phyloP scores from a whole-genome alignment of 2,888 invertebrate genomes.

The Dolichomitus sp. region DNA sequence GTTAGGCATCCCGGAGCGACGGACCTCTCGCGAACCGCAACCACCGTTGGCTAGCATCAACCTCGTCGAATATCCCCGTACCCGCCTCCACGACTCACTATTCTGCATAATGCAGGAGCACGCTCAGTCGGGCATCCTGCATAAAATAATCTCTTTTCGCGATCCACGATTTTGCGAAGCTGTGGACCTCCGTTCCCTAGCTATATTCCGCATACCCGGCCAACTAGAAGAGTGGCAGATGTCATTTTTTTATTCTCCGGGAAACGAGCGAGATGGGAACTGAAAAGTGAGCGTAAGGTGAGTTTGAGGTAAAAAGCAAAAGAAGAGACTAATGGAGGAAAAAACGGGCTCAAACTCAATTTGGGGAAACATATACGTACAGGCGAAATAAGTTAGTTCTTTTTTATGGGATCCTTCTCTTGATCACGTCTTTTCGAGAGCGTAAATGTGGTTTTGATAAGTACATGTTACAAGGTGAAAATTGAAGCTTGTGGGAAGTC shows the following conservation, averaged over 20 bases:
- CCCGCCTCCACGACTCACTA: conserved; percentile 48
- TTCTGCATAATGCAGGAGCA: conserved; percentile 80
- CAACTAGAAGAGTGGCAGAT: conserved; percentile 78
- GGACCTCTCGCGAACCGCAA: conserved; percentile 34
- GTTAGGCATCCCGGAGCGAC: conserved; percentile 19
- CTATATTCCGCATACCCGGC: conserved; percentile 63
- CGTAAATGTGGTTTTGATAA: background rate
- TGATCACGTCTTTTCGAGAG: background rate
- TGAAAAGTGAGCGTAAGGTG: background rate
- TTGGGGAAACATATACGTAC: background rate
- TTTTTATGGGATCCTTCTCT: background rate
- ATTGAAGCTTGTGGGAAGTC: conserved; percentile 9
- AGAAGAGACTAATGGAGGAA: background rate
- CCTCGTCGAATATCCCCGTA: conserved; percentile 13
- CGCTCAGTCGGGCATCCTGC: conserved; percentile 79
- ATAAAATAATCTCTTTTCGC: conserved; percentile 84
- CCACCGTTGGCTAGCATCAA: conserved; percentile 17
- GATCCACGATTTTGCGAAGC: conserved; percentile 75
- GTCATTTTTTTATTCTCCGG: conserved; percentile 61
- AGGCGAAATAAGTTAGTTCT: background rate
- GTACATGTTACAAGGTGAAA: background rate
- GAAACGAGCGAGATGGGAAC: conserved; percentile 13
- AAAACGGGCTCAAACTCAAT: background rate
- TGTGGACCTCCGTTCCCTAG: conserved; percentile 22
- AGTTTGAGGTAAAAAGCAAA: conserved; percentile 9